Evolutionary conservation across 2,797 vertebrate genomes (phyloP).

Genomic region (Podarcis siculus): DNA sequence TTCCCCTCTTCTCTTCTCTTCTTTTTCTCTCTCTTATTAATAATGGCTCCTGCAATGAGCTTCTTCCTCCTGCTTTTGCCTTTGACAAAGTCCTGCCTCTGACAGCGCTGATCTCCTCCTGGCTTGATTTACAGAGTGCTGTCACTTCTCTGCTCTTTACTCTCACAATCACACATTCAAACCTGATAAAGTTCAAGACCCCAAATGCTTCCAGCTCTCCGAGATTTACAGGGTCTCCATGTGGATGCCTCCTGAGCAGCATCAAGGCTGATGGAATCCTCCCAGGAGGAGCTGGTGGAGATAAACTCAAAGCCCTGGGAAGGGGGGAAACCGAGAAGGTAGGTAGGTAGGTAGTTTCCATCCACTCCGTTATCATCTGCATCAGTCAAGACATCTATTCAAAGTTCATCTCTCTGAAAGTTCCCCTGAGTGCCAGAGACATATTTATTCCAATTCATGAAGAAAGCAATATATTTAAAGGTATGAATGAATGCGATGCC

Average conservation of each 20-base stretch:
- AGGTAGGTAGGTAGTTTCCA: not conserved
- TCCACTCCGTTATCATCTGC: constrained; percentile 2
- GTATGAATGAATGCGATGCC: not conserved
- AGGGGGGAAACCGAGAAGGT: not conserved
- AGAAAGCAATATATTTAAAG: not conserved
- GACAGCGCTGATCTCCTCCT: constrained; percentile 62
- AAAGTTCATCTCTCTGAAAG: constrained; percentile 32
- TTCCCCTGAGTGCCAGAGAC: not conserved
- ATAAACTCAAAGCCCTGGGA: constrained; percentile 24
- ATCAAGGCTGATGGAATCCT: constrained; percentile 67
- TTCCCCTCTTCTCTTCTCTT: constrained; percentile 5
- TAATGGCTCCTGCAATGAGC: not conserved
- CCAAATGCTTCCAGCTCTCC: constrained; percentile 65
- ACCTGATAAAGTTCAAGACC: constrained; percentile 78
- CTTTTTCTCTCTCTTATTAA: constrained; percentile 3
- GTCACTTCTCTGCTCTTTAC: constrained; percentile 71
- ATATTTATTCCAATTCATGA: not conserved
- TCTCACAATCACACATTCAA: constrained; percentile 74
- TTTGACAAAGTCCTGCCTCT: constrained; percentile 39
- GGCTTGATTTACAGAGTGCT: constrained; percentile 70
- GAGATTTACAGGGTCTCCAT: constrained; percentile 63
- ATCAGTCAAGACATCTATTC: constrained; percentile 11
- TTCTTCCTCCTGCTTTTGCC: not conserved
- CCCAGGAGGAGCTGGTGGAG: constrained; percentile 16
- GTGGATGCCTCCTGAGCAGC: constrained; percentile 19